Evolutionary conservation across 2,888 invertebrate genomes (phyloP).

Genomic region (Plebejus melissa): DNA sequence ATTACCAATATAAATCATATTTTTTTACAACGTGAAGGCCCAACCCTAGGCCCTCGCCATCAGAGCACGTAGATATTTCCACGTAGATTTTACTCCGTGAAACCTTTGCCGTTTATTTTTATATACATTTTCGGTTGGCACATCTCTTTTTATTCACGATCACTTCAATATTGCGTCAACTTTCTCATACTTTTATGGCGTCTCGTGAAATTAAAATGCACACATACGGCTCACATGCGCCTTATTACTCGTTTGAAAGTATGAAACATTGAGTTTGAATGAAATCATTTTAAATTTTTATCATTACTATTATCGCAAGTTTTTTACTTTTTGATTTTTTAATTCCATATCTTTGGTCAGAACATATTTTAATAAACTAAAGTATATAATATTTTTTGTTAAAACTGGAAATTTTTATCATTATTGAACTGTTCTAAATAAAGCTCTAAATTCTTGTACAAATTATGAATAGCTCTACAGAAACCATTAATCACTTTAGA

Average conservation of each 20-base stretch:
- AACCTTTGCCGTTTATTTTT: constrained; percentile 74
- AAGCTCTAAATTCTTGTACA: neutral
- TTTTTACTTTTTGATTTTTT: neutral
- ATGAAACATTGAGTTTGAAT: neutral
- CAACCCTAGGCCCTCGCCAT: constrained; percentile 71
- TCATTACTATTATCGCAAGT: neutral
- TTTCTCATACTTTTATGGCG: constrained; percentile 40
- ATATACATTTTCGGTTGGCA: constrained; percentile 67
- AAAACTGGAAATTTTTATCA: neutral
- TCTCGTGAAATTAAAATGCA: constrained; percentile 29
- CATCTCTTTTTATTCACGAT: constrained; percentile 66
- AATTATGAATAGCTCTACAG: neutral
- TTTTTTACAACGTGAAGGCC: constrained; percentile 5
- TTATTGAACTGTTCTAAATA: neutral
- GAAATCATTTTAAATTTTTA: neutral
- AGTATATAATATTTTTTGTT: neutral
- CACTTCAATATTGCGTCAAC: constrained; percentile 53
- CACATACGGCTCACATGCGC: neutral
- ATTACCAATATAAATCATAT: neutral
- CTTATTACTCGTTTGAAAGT: constrained; percentile 6
- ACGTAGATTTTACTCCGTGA: constrained; percentile 77
- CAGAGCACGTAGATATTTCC: constrained; percentile 75
- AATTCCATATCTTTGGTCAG: too few species aligned
- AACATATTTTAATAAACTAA: too few species aligned
- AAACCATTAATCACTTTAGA: neutral